These are phyloP conservation scores for Cavia porcellus DNA, from an alignment of 2,113 vertebrate genomes.

Conservation along the genomic window DNA sequence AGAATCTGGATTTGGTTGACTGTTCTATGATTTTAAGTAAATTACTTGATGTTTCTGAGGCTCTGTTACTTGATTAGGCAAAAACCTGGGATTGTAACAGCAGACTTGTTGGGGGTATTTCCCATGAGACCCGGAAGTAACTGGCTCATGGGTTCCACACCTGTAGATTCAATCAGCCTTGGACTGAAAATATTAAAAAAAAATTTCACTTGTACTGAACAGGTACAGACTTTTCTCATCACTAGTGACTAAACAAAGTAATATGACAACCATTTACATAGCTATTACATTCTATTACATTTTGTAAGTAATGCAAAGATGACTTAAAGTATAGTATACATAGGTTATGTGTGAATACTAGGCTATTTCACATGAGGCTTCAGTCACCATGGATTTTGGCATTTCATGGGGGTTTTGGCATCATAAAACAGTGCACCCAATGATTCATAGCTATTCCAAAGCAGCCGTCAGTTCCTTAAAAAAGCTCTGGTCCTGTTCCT, in stretches of 20 bases:
- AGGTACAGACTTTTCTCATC: background rate
- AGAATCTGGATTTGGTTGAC: background rate
- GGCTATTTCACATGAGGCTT: background rate
- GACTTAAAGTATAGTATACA: background rate
- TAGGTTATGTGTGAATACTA: background rate
- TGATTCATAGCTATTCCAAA: background rate
- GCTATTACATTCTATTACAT: background rate
- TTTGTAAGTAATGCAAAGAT: background rate
- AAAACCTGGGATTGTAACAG: background rate
- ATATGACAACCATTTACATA: background rate
- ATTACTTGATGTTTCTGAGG: background rate
- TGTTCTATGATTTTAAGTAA: background rate
- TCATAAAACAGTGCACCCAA: background rate
- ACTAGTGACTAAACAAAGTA: background rate
- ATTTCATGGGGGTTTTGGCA: background rate
- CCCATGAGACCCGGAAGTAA: background rate
- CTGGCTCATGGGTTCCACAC: background rate
- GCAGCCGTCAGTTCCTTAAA: background rate
- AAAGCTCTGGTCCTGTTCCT: background rate
- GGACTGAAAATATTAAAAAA: background rate
- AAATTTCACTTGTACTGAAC: background rate
- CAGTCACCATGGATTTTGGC: background rate
- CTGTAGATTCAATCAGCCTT: background rate
- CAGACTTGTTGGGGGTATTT: background rate
- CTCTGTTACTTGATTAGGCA: background rate